phyloP scores from a whole-genome alignment of 1,140 invertebrate genomes.

The Temnothorax curvispinosus region DNA sequence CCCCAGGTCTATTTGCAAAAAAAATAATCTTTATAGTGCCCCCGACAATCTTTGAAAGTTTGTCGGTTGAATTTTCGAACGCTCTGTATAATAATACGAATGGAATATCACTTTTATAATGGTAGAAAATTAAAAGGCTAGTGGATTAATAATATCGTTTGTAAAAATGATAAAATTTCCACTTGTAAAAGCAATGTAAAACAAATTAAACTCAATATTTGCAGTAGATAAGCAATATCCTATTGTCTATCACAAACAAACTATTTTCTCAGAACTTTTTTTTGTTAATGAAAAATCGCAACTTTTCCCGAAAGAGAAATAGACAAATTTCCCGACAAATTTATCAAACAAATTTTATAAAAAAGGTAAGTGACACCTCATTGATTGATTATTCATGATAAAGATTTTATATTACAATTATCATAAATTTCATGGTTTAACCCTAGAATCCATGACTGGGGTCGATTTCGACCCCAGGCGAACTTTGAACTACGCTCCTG shows the following conservation, averaged over 20 bases:
- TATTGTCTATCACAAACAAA: neutral
- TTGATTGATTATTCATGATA: neutral
- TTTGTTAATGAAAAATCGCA: neutral
- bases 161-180: too few species aligned
- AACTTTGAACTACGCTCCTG: too few species aligned
- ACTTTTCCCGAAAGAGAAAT: neutral
- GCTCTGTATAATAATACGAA: neutral
- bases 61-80: too few species aligned
- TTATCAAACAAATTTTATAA: too few species aligned
- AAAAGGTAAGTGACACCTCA: neutral
- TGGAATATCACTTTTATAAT: neutral
- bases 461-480: too few species aligned
- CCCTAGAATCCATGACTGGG: too few species aligned
- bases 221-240: neutral
- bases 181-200: neutral
- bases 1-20: too few species aligned
- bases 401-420: neutral
- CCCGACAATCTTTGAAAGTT: too few species aligned
- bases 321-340: too few species aligned
- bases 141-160: neutral
- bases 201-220: neutral
- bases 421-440: too few species aligned
- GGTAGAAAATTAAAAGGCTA: neutral
- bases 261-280: neutral
- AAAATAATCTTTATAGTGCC: too few species aligned